phyloP scores from a whole-genome alignment of 2,113 vertebrate species.

The Gadus macrocephalus region DNA sequence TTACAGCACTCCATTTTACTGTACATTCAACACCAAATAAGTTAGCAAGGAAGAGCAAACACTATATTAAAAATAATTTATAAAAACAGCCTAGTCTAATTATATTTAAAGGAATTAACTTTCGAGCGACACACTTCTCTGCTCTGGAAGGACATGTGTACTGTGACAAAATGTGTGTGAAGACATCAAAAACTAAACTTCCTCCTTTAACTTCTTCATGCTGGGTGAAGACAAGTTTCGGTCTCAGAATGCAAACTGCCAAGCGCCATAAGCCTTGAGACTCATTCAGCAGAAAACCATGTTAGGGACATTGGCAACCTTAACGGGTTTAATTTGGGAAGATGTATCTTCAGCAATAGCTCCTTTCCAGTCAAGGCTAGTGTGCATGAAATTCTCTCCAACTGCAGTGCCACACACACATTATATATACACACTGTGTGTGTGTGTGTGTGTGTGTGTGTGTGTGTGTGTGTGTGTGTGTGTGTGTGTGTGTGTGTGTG shows the following conservation, averaged over 20 bases:
- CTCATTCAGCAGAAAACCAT: slow-evolving; percentile 42
- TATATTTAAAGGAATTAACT: slow-evolving; percentile 3
- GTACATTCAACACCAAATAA: slow-evolving; percentile 13
- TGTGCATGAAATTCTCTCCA: slow-evolving; percentile 3
- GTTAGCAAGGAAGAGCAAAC: slow-evolving; percentile 7
- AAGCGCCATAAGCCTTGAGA: slow-evolving; percentile 40
- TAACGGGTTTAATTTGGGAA: background rate
- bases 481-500: too few relatives aligned
- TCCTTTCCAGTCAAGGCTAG: slow-evolving; percentile 39
- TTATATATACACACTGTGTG: background rate
- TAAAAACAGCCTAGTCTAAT: too few relatives aligned
- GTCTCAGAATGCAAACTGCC: slow-evolving; percentile 16
- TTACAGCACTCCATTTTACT: slow-evolving; percentile 38
- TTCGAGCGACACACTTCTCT: slow-evolving; percentile 10
- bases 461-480: too few relatives aligned
- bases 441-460: too few relatives aligned
- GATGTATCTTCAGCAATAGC: slow-evolving; percentile 14
- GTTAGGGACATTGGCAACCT: slow-evolving; percentile 32
- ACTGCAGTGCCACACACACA: slow-evolving; percentile 7
- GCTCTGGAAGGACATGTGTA: slow-evolving; percentile 22
- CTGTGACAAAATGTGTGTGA: slow-evolving; percentile 11
- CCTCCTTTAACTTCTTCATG: slow-evolving; percentile 21
- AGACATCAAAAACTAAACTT: slow-evolving; percentile 39
- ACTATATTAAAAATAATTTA: background rate
- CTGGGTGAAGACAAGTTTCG: slow-evolving; percentile 28